phyloP scores from a whole-genome alignment of 2,888 invertebrate genomes.

The Parnassius mnemosyne region DNA sequence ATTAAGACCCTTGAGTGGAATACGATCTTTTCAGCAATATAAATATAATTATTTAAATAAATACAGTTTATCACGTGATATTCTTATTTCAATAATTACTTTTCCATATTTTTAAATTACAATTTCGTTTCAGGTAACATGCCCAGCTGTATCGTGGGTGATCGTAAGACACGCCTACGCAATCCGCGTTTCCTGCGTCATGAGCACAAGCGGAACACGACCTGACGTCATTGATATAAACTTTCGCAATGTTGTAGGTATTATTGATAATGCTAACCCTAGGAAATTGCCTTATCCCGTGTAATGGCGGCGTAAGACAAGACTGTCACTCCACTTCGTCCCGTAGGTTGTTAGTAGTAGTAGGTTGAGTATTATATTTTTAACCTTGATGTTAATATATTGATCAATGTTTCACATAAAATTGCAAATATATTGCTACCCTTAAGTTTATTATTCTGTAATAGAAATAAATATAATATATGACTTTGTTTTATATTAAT shows the following conservation, averaged over 20 bases:
- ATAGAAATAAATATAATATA: not conserved
- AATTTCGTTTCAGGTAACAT: conserved; percentile 48
- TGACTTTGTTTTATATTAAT: no score
- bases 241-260: conserved; percentile 56
- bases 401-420: not conserved
- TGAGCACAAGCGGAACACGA: conserved; percentile 37
- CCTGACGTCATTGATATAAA: conserved; percentile 55
- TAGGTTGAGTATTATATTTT: no score
- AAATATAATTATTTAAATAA: no score
- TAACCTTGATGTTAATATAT: no score
- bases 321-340: no score
- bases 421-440: not conserved
- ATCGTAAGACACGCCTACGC: conserved; percentile 55
- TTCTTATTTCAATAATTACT: no score
- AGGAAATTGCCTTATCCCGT: no score
- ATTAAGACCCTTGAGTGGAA: no score
- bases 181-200: conserved; percentile 50
- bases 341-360: no score
- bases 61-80: no score
- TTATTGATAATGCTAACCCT: not conserved
- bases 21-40: no score
- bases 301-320: no score
- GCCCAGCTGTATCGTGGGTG: conserved; percentile 56
- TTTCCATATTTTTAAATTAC: conserved; percentile 8
- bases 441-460: not conserved